Percentiles rank a stretch among this genome's conserved stretches.
These are phyloP conservation scores for Crocuta crocuta DNA, from an alignment of 2,113 vertebrate genomes.

Conservation along the genomic window DNA sequence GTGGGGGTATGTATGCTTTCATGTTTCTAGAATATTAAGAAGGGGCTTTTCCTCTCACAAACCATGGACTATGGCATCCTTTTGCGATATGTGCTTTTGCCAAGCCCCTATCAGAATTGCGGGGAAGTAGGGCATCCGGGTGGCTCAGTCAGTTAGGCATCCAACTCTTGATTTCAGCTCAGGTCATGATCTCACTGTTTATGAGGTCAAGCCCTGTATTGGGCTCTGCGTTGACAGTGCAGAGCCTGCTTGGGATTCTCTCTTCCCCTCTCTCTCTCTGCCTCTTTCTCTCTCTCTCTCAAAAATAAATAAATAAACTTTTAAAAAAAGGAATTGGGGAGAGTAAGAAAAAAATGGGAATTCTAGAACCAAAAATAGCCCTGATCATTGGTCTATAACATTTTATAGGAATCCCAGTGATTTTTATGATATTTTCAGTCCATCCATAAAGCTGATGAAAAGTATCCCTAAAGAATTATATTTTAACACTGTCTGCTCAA, in stretches of 20 bases:
- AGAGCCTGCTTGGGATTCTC: too few species aligned
- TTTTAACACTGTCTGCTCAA: not conserved
- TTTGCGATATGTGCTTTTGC: not conserved
- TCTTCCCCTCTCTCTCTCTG: too few species aligned
- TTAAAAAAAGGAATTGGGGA: too few species aligned
- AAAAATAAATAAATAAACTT: too few species aligned
- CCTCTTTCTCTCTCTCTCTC: too few species aligned
- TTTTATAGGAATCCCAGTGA: constrained; percentile 30
- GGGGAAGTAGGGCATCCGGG: not conserved
- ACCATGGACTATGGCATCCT: constrained; percentile 1
- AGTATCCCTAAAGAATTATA: not conserved
- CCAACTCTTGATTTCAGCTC: too few species aligned
- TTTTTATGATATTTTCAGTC: constrained; percentile 36
- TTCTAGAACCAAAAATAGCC: constrained; percentile 10
- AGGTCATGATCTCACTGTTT: too few species aligned
- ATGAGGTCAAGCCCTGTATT: too few species aligned
- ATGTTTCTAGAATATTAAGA: constrained; percentile 43
- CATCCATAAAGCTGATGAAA: not conserved
- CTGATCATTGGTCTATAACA: not conserved
- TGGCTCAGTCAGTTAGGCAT: too few species aligned
- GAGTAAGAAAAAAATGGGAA: not conserved
- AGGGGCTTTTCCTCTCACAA: not conserved
- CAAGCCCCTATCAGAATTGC: not conserved
- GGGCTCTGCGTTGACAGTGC: too few species aligned
- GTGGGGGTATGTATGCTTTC: not conserved